Percentiles rank a stretch among this genome's conserved stretches.
phyloP scores from a whole-genome alignment of 2,888 invertebrate genomes.

The Sussaba pulchella region DNA sequence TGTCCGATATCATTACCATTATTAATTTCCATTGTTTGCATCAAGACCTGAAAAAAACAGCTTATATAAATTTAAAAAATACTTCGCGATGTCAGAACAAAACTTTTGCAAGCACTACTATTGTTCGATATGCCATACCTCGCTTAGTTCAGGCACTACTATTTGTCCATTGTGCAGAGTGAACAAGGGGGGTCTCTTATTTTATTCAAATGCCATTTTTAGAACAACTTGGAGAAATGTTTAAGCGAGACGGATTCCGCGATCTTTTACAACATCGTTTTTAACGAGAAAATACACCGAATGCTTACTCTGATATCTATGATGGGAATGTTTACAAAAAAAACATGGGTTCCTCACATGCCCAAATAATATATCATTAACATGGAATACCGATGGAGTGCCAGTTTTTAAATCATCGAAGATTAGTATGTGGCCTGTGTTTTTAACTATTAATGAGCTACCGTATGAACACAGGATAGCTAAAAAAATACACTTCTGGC shows the following conservation, averaged over 20 bases:
- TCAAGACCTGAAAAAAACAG: conserved; percentile 50
- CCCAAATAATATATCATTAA: conserved; percentile 43
- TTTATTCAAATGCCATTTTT: conserved; percentile 61
- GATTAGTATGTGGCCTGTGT: conserved; percentile 60
- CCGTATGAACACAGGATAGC: conserved; percentile 30
- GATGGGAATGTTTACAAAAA: conserved; percentile 64
- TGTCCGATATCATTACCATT: conserved; percentile 60
- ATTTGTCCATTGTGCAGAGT: too few species aligned
- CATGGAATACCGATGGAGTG: conserved; percentile 57
- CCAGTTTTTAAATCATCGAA: conserved; percentile 62
- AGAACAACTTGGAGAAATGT: conserved; percentile 52
- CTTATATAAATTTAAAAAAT: conserved; percentile 64
- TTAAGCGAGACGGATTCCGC: conserved; percentile 47
- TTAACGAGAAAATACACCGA: conserved; percentile 39
- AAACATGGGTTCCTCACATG: conserved; percentile 34
- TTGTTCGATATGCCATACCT: conserved; percentile 47
- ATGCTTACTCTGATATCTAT: conserved; percentile 62
- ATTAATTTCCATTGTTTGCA: conserved; percentile 63
- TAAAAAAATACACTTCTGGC: conserved; percentile 54
- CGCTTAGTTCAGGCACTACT: too few species aligned
- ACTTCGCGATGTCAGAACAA: conserved; percentile 50
- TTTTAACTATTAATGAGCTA: conserved; percentile 13
- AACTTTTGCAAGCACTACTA: conserved; percentile 58
- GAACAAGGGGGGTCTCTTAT: conserved; percentile 35
- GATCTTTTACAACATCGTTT: conserved; percentile 43